Conservation (phyloP, 1,140 invertebrate genomes). For the Hydropsyche tenuis region DNA sequence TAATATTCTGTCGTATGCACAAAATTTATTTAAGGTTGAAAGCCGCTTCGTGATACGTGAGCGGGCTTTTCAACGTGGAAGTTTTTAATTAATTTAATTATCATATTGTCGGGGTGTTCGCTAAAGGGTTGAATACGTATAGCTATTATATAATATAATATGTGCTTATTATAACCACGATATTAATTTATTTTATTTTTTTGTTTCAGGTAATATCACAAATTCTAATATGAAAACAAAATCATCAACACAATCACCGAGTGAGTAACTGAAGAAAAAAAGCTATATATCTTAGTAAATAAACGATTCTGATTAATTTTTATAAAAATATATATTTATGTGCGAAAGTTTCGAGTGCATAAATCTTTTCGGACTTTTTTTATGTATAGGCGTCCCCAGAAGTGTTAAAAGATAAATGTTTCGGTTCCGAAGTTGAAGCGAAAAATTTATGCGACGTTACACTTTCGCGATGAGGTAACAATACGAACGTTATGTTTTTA, state of each 20-base stretch:
- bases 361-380: constrained; percentile 13
- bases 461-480: not conserved
- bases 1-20: too few relatives aligned
- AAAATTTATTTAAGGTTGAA: not conserved
- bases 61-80: constrained; percentile 8
- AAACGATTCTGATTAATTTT: constrained; percentile 12
- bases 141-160: too few relatives aligned
- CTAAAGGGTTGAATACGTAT: not conserved
- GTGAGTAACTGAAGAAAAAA: not conserved
- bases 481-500: not conserved
- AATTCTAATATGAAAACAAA: not conserved
- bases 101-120: not conserved
- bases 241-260: not conserved
- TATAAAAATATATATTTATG: constrained; percentile 11
- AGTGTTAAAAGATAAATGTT: constrained; percentile 24
- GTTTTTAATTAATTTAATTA: constrained; percentile 30
- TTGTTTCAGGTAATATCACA: constrained; percentile 25
- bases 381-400: not conserved
- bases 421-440: not conserved
- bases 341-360: not conserved
- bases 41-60: not conserved
- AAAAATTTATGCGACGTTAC: not conserved
- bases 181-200: not conserved
- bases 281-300: not conserved
- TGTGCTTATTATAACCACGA: too few relatives aligned